Evolutionary conservation across 1,140 invertebrate species (phyloP).

Genomic region (Halyomorpha halys): DNA sequence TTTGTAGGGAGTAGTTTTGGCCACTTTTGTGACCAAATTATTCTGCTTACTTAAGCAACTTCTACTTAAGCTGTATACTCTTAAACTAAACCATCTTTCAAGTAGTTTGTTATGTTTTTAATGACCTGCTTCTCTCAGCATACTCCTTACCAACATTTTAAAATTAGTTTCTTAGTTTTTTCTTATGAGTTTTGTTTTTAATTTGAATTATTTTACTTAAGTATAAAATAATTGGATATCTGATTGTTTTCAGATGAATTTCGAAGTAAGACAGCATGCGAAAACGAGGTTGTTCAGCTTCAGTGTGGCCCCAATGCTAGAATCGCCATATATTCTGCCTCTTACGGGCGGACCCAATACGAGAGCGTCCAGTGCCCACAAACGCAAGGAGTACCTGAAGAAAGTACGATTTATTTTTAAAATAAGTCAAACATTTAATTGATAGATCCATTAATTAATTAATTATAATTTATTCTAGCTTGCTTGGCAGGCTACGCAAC

Average conservation of each 20-base stretch:
- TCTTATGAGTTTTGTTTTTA: too few species aligned
- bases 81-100: too few species aligned
- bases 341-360: conserved; percentile 77
- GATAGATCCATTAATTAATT: not conserved
- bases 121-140: too few species aligned
- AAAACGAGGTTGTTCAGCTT: conserved; percentile 74
- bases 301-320: conserved; percentile 69
- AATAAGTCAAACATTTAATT: not conserved
- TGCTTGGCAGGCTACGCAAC: conserved; percentile 78
- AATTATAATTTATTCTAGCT: conserved; percentile 45
- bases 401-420: conserved; percentile 52
- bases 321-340: conserved; percentile 81
- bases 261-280: conserved; percentile 78
- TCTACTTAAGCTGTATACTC: too few species aligned
- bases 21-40: too few species aligned
- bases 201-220: too few species aligned
- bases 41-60: too few species aligned
- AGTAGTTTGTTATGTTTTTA: too few species aligned
- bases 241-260: conserved; percentile 68
- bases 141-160: too few species aligned
- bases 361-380: conserved; percentile 82
- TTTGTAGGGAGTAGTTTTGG: too few species aligned
- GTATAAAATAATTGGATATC: conserved; percentile 19
- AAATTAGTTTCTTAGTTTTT: too few species aligned
- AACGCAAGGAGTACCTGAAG: conserved; percentile 69